Percentiles rank a stretch among this genome's conserved stretches.
Evolutionary conservation across 2,888 invertebrate species (phyloP).

Genomic region (Drosophila fungiperda): DNA sequence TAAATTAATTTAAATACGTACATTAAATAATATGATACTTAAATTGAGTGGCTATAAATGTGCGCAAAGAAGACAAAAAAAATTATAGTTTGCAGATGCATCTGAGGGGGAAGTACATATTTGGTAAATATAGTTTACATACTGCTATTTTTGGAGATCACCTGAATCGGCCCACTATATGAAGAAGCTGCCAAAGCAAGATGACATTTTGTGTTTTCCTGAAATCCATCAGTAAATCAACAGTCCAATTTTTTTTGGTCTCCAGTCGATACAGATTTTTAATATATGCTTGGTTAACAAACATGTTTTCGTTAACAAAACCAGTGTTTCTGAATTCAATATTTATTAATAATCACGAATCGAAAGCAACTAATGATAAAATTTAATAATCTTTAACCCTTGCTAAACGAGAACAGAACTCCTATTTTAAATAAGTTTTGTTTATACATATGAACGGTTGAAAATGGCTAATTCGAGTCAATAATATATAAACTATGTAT

Average conservation of each 20-base stretch:
- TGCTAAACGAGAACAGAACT: neutral
- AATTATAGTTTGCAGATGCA: neutral
- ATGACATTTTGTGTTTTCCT: neutral
- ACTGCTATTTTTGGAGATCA: neutral
- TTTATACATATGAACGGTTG: neutral
- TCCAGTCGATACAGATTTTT: no score
- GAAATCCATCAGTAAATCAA: neutral
- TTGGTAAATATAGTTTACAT: neutral
- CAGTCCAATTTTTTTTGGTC: neutral
- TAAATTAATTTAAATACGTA: conserved; percentile 58
- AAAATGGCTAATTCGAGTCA: neutral
- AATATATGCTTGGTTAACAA: no score
- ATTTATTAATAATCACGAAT: neutral
- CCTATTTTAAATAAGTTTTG: neutral
- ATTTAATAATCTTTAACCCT: neutral
- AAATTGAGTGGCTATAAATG: conserved; percentile 12
- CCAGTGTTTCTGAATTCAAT: neutral
- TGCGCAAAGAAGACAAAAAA: neutral
- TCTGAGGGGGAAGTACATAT: no score
- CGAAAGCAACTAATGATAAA: neutral
- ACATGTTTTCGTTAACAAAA: neutral
- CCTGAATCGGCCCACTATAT: neutral
- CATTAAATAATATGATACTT: conserved; percentile 35
- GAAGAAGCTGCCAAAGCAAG: neutral
- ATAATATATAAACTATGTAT: neutral